A percentile compares a stretch with the other conserved stretches of the same genome.
Evolutionary conservation across 2,113 vertebrate species (phyloP).

Genomic region (Aleadryas rufinucha): DNA sequence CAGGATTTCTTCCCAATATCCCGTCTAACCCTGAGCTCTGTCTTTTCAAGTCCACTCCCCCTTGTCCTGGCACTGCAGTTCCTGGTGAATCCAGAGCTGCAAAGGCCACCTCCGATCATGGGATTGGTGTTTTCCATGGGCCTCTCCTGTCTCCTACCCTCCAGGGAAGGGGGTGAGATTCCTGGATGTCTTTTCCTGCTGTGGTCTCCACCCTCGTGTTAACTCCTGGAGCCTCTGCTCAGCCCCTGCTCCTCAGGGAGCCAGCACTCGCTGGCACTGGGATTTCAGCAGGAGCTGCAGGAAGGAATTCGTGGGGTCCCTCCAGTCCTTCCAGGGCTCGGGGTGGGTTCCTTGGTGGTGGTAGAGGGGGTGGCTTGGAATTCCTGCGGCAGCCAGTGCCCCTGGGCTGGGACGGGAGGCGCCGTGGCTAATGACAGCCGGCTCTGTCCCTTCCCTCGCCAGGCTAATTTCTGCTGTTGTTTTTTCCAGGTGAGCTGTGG

Average conservation of each 20-base stretch:
- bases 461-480: neutral
- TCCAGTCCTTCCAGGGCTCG: rapidly evolving
- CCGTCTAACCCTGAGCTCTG: neutral
- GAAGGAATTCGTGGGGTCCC: neutral
- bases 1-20: neutral
- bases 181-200: neutral
- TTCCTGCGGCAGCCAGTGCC: neutral
- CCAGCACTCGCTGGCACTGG: rapidly evolving
- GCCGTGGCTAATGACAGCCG: neutral
- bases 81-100: neutral
- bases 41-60: neutral
- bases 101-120: rapidly evolving
- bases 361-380: neutral
- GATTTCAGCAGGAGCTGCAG: neutral
- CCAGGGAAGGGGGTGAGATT: neutral
- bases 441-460: neutral
- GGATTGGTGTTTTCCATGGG: neutral
- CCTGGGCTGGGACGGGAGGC: neutral
- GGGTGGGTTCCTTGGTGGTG: rapidly evolving
- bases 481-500: neutral
- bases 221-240: neutral
- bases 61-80: neutral
- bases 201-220: neutral
- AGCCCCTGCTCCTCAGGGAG: neutral
- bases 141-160: neutral